phyloP scores from a whole-genome alignment of 2,797 vertebrate genomes.

The Thamnophis elegans region DNA sequence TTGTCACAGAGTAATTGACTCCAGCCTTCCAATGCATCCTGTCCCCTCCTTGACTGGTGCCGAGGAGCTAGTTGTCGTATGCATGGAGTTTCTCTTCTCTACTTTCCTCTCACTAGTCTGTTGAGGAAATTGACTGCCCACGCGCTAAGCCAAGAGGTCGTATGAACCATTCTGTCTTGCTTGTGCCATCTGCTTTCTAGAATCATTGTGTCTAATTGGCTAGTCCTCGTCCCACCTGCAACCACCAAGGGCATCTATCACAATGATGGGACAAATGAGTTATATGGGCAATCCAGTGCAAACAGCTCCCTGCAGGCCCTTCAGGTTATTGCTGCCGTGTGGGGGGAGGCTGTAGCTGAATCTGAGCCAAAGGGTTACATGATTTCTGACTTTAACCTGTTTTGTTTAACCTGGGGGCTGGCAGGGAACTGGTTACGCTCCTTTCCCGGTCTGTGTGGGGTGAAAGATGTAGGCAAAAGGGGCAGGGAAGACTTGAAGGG shows the following conservation, averaged over 20 bases:
- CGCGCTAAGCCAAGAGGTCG: neutral
- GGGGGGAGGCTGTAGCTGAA: neutral
- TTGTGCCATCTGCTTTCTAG: slow-evolving; percentile 4
- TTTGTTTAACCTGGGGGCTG: neutral
- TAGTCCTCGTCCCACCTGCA: slow-evolving; percentile 8
- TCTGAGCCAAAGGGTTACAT: neutral
- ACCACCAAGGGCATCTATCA: slow-evolving; percentile 17
- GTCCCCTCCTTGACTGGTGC: neutral
- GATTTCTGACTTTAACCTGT: neutral
- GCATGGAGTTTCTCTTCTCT: slow-evolving; percentile 21
- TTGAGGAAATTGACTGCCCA: neutral
- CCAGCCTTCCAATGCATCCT: neutral
- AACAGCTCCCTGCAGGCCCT: neutral
- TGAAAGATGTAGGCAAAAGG: slow-evolving; percentile 12
- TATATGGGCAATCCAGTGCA: neutral
- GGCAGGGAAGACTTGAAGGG: neutral
- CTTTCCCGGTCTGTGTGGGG: slow-evolving; percentile 1
- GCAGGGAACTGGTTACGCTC: neutral
- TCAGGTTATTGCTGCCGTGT: neutral
- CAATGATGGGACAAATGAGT: neutral
- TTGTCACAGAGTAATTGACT: neutral
- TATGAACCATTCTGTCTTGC: neutral
- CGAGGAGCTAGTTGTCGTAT: neutral
- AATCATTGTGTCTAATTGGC: neutral
- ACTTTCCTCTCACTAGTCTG: neutral